Percentiles rank a stretch among this genome's conserved stretches.
Conservation (phyloP, 2,797 vertebrate species). For the Tympanoctomys barrerae region DNA sequence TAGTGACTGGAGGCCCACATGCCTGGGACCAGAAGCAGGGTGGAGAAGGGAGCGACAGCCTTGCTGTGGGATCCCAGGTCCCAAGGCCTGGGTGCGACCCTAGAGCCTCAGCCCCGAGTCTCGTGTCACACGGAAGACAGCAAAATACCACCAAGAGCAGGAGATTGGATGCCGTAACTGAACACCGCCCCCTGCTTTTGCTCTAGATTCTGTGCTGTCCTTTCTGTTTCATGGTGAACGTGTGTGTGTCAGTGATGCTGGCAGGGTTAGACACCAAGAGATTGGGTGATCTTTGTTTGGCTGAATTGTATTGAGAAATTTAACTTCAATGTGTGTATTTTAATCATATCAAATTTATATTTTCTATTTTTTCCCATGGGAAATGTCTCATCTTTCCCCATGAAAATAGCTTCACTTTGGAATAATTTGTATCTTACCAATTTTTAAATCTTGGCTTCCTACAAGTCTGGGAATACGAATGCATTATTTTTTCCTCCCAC, state of each 20-base stretch:
- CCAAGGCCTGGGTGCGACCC: not conserved
- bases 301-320: constrained; percentile 53
- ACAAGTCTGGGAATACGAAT: not conserved
- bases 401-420: constrained; percentile 43
- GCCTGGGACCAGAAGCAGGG: not conserved
- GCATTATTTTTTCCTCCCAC: not conserved
- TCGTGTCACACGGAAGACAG: not conserved
- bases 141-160: not conserved
- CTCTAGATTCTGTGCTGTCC: not conserved
- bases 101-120: not conserved
- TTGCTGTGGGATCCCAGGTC: not conserved
- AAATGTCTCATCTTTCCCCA: constrained; percentile 12
- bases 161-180: not conserved
- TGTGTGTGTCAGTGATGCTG: not conserved
- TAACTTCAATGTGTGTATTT: constrained; percentile 43
- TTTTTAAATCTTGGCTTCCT: constrained; percentile 40
- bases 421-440: constrained; percentile 38
- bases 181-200: not conserved
- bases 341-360: constrained; percentile 15
- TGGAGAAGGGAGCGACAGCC: not conserved
- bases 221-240: not conserved
- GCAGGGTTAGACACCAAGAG: not conserved
- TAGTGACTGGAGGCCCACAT: not conserved
- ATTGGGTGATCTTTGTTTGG: not conserved
- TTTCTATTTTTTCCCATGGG: constrained; percentile 30